Percentiles rank a stretch among this genome's conserved stretches.
Evolutionary conservation across 2,888 invertebrate species (phyloP).

Genomic region (Calliopum simillimum): DNA sequence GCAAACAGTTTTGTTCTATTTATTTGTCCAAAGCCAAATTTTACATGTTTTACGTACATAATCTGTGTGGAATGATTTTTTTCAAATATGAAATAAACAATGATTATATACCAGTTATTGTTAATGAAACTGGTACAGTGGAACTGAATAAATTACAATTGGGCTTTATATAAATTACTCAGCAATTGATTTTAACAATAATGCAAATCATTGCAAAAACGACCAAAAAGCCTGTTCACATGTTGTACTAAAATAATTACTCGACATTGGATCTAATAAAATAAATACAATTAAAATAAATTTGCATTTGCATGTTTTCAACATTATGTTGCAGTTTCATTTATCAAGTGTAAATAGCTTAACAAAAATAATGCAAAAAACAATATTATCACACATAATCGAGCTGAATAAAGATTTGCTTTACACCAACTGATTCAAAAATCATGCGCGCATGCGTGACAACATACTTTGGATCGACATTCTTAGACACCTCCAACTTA

Average conservation of each 20-base stretch:
- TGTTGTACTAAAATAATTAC: not conserved
- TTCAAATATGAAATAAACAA: too few species aligned
- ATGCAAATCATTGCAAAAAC: too few species aligned
- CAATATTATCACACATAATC: constrained; percentile 78
- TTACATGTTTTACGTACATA: not conserved
- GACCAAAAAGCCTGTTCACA: too few species aligned
- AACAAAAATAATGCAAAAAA: constrained; percentile 29
- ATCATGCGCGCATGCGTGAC: constrained; percentile 94
- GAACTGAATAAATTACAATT: too few species aligned
- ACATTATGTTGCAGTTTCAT: constrained; percentile 36
- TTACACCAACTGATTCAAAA: constrained; percentile 91
- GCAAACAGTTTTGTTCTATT: constrained; percentile 9
- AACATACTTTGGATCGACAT: constrained; percentile 93
- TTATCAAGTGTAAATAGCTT: constrained; percentile 24
- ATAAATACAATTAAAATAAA: constrained; percentile 18
- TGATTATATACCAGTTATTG: too few species aligned
- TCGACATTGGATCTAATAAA: not conserved
- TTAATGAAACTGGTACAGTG: too few species aligned
- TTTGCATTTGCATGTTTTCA: constrained; percentile 18
- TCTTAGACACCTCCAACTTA: constrained; percentile 94
- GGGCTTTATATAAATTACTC: too few species aligned
- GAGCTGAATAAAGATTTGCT: constrained; percentile 91
- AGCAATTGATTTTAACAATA: too few species aligned
- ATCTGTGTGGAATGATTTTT: constrained; percentile 6
- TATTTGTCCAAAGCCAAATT: not conserved